phyloP scores from a whole-genome alignment of 2,888 invertebrate genomes.

The Diaprepes abbreviatus region DNA sequence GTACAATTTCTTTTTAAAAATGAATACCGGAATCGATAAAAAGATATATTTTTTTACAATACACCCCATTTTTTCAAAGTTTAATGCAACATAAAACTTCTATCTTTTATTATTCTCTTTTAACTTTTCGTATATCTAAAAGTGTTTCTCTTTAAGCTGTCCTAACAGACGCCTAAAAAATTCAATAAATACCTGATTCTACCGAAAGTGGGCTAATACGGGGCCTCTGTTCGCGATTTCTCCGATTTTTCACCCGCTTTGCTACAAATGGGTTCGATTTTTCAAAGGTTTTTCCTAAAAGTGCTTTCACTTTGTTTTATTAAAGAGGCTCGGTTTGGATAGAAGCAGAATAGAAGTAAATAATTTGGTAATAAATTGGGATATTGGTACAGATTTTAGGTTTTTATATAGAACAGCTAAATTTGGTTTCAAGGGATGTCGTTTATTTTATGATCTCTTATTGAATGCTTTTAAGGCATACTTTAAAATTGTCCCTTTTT shows the following conservation, averaged over 20 bases:
- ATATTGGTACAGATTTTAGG: constrained; percentile 26
- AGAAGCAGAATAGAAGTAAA: constrained; percentile 36
- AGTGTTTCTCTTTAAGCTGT: constrained; percentile 20
- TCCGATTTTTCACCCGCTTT: constrained; percentile 46
- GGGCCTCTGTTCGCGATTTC: constrained; percentile 46
- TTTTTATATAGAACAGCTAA: constrained; percentile 21
- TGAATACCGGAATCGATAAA: no score
- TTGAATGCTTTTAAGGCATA: neutral
- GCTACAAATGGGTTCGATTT: constrained; percentile 45
- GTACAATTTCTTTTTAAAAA: no score
- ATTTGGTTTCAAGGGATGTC: neutral
- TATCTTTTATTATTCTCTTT: constrained; percentile 6
- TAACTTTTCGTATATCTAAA: constrained; percentile 9
- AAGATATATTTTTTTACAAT: no score
- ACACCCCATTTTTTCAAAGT: neutral
- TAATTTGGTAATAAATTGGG: constrained; percentile 39
- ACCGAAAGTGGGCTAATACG: constrained; percentile 45
- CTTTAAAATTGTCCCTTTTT: no score
- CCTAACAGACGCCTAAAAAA: constrained; percentile 23
- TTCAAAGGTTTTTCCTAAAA: constrained; percentile 46
- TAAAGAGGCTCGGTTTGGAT: constrained; percentile 29
- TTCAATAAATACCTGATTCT: constrained; percentile 47
- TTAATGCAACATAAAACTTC: neutral
- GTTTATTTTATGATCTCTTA: neutral
- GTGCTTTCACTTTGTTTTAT: constrained; percentile 46